Base-by-base conservation (phyloP, 2,888 invertebrate genomes). In the Blastobasis lacticolella region DNA sequence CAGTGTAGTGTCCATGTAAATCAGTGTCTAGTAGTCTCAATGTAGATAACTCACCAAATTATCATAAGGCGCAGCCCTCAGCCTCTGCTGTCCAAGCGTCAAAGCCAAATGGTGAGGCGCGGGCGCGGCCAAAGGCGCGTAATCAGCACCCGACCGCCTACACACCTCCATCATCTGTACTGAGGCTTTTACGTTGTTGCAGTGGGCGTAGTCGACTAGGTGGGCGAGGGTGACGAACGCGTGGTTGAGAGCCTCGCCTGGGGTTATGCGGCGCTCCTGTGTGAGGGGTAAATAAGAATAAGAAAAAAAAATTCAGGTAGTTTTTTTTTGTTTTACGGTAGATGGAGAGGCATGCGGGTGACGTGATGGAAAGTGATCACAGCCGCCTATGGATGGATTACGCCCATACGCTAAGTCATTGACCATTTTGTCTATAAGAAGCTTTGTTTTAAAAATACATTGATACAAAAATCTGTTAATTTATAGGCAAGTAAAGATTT, bases 161-260 rank as follows among this genome's bases (percentile, higher is more conserved):
- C 90, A 79, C 61, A 88, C 81, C 89, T 98, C 98, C 98, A 98
- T 98, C 95, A 98, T 97, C 79, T 97, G 97, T 10, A 98, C 97
- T 69, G 97, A 97, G 36, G 97, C 96, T 83, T 98, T 98, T 37
- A 98, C 97, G 82, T 97, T 97, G 86, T 96, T 96, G 79, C 97
- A 97, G 76, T 98, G 97, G 9, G 97, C 97, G 84, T 97, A 98
- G 81, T 98, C 98, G 5, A 97, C 94, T 51, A 98, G 90, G 79
- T 98, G 98, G 0, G 96, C 95, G 58, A 98, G 89, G 42, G 95
- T 94, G 45, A 98, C 97, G 81, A 98, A 98, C 44, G 96, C 94
- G 86, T 98, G 98, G 81, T 96, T 96, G 63, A 98, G 79, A 8
- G 98, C 98, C 82, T 98, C 97, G 42, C 96, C 96, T 0, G 99